Evolutionary conservation across 1,140 invertebrate genomes (phyloP), one percentile per base, ranked within the genome.

Genomic region (Babylonia areolata): DNA sequence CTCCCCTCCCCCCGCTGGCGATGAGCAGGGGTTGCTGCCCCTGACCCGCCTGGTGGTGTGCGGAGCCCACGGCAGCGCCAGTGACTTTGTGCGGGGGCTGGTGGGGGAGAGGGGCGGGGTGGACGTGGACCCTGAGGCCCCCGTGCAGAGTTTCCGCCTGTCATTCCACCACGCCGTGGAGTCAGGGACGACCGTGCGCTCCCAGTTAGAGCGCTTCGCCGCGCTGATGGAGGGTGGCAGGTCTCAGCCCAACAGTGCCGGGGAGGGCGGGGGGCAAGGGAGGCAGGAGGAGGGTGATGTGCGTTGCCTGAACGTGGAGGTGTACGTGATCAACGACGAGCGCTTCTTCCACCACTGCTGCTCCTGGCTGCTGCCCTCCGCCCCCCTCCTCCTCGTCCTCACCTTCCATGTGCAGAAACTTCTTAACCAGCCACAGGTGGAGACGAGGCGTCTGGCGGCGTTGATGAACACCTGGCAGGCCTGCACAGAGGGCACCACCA

Each of bases 281-380:
- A 40, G 20, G 35, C 54, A 71, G 58, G 81, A n/a, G 58, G 81
- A 2, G 35, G 54, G 17, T 35, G 46, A 51, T 17, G 12, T 75
- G 11, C 1, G 64, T n/a, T 33, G 39, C 37, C 2, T 84, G 69
- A 84, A 84, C 82, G 6, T 84, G 39, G 82, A 84, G 69, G 64
- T 84, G 35, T 75, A 73, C 40, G 69, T 84, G 20, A 84, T 84
- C 58, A 75, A 39, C 28, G 82, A 84, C n/a, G 82, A 84, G 69
- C 35, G 75, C 17, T 84, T 84, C 69, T 84, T 84, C 40, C 39
- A 84, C 37, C 82, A 84, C 28, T 84, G 82, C 33, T 23, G 64
- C 37, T 15, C 69, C 6, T 80, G 78, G 78, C 69, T 73, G 23
- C 40, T 84, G 20, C 69, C 69, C 64, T 42, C 58, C 69, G 23